phyloP scores from a whole-genome alignment of 2,888 invertebrate species.

The Fragum fragum region DNA sequence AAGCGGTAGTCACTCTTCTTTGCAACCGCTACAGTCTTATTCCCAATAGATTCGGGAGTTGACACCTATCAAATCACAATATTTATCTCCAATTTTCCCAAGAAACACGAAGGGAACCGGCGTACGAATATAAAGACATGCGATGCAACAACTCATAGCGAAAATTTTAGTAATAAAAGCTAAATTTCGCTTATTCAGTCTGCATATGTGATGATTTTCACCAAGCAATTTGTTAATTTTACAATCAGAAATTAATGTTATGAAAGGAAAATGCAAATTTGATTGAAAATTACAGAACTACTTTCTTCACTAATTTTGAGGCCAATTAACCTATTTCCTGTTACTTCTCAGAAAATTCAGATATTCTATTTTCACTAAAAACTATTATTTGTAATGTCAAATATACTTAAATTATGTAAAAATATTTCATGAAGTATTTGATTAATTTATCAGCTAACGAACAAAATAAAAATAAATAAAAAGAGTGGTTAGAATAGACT shows the following conservation, averaged over 20 bases:
- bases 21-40: slow-evolving; percentile 13
- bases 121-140: slow-evolving; percentile 43
- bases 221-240: no score
- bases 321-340: slow-evolving; percentile 8
- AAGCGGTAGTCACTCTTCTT: slow-evolving; percentile 21
- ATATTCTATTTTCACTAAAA: neutral
- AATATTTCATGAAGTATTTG: no score
- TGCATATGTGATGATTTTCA: no score
- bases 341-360: slow-evolving; percentile 15
- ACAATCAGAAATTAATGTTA: neutral
- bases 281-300: neutral
- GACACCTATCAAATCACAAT: slow-evolving; percentile 46
- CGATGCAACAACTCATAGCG: slow-evolving; percentile 30
- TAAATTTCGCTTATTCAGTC: no score
- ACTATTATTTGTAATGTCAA: no score
- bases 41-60: neutral
- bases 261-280: neutral
- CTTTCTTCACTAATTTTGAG: slow-evolving; percentile 14
- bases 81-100: slow-evolving; percentile 41
- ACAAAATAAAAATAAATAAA: no score
- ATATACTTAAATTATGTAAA: no score
- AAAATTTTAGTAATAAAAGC: no score
- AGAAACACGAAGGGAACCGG: slow-evolving; percentile 47
- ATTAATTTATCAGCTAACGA: no score
- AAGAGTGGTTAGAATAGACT: no score